A percentile compares a stretch with the other conserved stretches of the same genome.
phyloP scores from a whole-genome alignment of 37 sponge, comb jelly and placozoan species.

The Cliona cf. orientalis region DNA sequence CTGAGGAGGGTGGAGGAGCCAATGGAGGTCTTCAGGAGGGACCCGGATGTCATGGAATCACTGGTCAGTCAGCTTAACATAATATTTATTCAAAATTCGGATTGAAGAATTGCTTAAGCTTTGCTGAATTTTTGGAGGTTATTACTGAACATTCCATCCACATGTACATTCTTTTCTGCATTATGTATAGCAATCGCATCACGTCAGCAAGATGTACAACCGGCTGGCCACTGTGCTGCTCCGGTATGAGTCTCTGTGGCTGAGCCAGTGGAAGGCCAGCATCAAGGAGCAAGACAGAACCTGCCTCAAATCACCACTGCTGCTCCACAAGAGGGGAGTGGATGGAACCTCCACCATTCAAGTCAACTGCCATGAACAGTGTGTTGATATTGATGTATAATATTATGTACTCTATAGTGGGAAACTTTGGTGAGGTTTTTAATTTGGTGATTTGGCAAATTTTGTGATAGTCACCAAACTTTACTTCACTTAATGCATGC shows the following conservation, averaged over 20 bases:
- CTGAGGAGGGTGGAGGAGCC: slow-evolving; percentile 75
- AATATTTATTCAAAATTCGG: not conserved
- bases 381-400: not conserved
- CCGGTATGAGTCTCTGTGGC: slow-evolving; percentile 78
- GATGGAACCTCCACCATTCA: slow-evolving; percentile 4
- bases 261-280: slow-evolving; percentile 68
- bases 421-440: not conserved
- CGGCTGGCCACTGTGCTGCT: slow-evolving; percentile 75
- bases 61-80: slow-evolving; percentile 58
- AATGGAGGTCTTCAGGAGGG: slow-evolving; percentile 79
- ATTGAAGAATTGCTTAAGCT: not conserved
- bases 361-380: slow-evolving; percentile 40
- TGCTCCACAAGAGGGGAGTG: slow-evolving; percentile 4
- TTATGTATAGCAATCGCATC: slow-evolving; percentile 57
- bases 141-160: no score
- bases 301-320: slow-evolving; percentile 32
- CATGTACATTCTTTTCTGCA: not conserved
- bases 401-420: not conserved
- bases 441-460: not conserved
- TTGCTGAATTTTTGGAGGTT: no score
- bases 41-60: slow-evolving; percentile 63
- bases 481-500: not conserved
- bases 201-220: slow-evolving; percentile 84
- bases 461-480: not conserved
- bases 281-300: slow-evolving; percentile 16